phyloP scores from a whole-genome alignment of 2,888 invertebrate species.

The Megalurothrips usitatus region DNA sequence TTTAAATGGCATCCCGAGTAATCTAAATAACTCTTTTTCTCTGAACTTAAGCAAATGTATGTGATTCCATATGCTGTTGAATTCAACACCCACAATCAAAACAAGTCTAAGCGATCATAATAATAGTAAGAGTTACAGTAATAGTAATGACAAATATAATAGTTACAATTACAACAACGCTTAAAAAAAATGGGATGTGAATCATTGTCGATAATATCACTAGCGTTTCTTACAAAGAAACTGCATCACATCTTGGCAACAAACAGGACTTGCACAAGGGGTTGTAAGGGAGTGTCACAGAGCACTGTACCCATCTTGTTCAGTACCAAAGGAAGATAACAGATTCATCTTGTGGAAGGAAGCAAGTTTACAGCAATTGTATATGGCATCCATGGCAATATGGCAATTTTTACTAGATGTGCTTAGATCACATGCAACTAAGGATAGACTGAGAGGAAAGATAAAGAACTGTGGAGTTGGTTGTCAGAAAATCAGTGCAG shows the following conservation, averaged over 20 bases:
- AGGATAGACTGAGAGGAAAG: not conserved
- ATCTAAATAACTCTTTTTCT: not conserved
- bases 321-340: not conserved
- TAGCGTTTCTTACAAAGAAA: slow-evolving; percentile 14
- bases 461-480: not conserved
- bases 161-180: not conserved
- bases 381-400: not conserved
- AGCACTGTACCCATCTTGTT: not conserved
- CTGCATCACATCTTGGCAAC: slow-evolving; percentile 24
- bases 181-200: slow-evolving; percentile 24
- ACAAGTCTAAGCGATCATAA: not conserved
- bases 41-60: not conserved
- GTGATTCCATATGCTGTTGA: not conserved
- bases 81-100: not conserved
- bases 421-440: no score
- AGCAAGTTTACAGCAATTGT: not conserved
- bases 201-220: slow-evolving; percentile 25
- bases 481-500: not conserved
- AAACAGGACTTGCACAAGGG: not conserved
- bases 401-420: no score
- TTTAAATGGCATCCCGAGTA: not conserved
- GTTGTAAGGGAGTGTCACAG: not conserved
- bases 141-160: not conserved
- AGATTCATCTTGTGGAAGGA: not conserved
- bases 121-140: not conserved